Percentiles rank a stretch among this genome's conserved stretches.
phyloP scores from a whole-genome alignment of 2,797 vertebrate genomes.

The Pachyuromys duprasi region DNA sequence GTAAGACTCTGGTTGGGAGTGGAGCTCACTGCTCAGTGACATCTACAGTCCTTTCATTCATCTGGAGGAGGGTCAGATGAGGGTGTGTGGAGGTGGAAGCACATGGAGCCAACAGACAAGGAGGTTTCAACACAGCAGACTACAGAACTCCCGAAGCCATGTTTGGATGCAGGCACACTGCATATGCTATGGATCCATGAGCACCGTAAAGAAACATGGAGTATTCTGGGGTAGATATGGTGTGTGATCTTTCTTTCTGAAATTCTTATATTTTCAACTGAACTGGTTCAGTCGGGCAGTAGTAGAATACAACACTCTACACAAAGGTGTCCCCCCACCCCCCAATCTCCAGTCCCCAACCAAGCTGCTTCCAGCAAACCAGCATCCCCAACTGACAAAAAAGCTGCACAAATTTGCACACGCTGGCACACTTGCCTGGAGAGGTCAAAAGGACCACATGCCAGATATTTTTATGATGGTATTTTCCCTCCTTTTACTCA shows the following conservation, averaged over 20 bases:
- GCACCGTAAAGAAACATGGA: background rate
- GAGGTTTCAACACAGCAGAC: background rate
- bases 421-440: background rate
- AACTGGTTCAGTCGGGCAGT: background rate
- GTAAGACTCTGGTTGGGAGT: background rate
- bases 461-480: constrained; percentile 58
- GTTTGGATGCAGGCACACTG: accelerated
- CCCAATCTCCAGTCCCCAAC: background rate
- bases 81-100: background rate
- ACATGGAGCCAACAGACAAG: background rate
- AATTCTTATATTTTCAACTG: background rate
- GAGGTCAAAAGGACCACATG: constrained; percentile 25
- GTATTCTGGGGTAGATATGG: background rate
- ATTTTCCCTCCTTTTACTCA: constrained; percentile 19
- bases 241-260: background rate
- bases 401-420: background rate
- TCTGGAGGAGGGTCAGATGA: background rate
- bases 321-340: too few relatives aligned
- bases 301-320: background rate
- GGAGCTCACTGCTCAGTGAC: background rate
- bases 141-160: background rate
- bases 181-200: accelerated
- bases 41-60: background rate
- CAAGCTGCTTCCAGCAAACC: background rate
- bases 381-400: background rate